phyloP scores from a whole-genome alignment of 2,888 invertebrate genomes.

The Cristatella mucedo region DNA sequence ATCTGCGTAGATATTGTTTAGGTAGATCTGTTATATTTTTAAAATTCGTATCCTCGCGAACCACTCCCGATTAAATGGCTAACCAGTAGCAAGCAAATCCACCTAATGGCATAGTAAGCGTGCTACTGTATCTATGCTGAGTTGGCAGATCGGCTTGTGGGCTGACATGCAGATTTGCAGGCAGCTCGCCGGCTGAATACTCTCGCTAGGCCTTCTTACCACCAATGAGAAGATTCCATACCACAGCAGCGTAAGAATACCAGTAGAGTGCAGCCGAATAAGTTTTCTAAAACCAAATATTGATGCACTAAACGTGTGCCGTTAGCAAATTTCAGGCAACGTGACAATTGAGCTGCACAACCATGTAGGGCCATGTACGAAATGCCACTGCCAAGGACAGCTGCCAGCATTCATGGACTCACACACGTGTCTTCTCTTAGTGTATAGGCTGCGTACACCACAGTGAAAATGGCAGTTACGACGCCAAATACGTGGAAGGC shows the following conservation, averaged over 20 bases:
- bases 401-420: conserved; percentile 15
- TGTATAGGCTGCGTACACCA: conserved; percentile 17
- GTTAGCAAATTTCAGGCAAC: not conserved
- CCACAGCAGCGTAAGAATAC: conserved; percentile 15
- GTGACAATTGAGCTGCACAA: not conserved
- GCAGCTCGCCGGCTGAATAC: too few relatives aligned
- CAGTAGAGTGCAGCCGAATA: conserved; percentile 19
- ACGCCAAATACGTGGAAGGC: conserved; percentile 28
- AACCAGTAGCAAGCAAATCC: too few relatives aligned
- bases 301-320: not conserved
- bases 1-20: too few relatives aligned
- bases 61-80: too few relatives aligned
- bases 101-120: too few relatives aligned
- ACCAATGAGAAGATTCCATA: conserved; percentile 12
- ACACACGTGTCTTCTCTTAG: conserved; percentile 23
- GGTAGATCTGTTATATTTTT: too few relatives aligned
- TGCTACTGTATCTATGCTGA: too few relatives aligned
- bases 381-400: not conserved
- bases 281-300: conserved; percentile 14
- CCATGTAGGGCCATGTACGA: not conserved
- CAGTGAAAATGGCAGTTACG: conserved; percentile 17
- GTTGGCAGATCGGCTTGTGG: too few relatives aligned
- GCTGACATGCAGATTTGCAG: too few relatives aligned
- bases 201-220: too few relatives aligned
- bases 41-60: too few relatives aligned